Evolutionary conservation across 2,888 invertebrate genomes (phyloP).

Genomic region (Netelia fuscicornis): DNA sequence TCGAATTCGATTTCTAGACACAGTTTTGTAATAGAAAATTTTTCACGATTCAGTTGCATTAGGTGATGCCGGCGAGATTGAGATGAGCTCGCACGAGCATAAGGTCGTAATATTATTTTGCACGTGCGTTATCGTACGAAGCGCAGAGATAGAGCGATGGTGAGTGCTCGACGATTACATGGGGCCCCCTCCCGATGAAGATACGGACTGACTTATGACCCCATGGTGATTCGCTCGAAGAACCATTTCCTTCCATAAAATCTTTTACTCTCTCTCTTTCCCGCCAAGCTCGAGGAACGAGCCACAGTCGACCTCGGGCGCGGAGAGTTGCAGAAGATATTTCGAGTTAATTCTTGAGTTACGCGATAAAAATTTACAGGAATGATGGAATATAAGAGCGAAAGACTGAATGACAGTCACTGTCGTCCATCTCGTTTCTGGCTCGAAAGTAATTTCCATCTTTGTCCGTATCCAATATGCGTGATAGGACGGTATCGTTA

Average conservation of each 20-base stretch:
- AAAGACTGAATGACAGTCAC: conserved; percentile 69
- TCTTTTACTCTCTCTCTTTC: conserved; percentile 10
- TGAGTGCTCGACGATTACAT: conserved; percentile 77
- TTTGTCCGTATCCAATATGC: conserved; percentile 11
- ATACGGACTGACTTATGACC: conserved; percentile 80
- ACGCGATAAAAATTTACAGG: conserved; percentile 5
- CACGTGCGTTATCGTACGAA: conserved; percentile 78
- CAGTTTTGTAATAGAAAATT: conserved; percentile 6
- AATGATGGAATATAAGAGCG: conserved; percentile 28
- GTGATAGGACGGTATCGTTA: conserved; percentile 69
- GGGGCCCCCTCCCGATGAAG: conserved; percentile 77
- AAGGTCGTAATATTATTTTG: conserved; percentile 78
- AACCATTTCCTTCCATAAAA: conserved; percentile 72
- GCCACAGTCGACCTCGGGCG: conserved; percentile 21
- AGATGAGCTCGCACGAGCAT: conserved; percentile 42
- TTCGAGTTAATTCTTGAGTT: conserved; percentile 13
- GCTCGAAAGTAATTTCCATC: conserved; percentile 44
- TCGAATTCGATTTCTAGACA: neutral
- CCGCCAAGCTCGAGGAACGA: conserved; percentile 18
- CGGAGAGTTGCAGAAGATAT: conserved; percentile 40
- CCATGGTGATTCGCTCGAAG: conserved; percentile 78
- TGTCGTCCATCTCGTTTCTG: conserved; percentile 63
- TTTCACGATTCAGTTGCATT: conserved; percentile 53
- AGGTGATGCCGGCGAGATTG: conserved; percentile 70
- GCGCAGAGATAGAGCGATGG: conserved; percentile 58